phyloP scores from a whole-genome alignment of 2,797 vertebrate genomes.

The Rhynchotus rufescens region DNA sequence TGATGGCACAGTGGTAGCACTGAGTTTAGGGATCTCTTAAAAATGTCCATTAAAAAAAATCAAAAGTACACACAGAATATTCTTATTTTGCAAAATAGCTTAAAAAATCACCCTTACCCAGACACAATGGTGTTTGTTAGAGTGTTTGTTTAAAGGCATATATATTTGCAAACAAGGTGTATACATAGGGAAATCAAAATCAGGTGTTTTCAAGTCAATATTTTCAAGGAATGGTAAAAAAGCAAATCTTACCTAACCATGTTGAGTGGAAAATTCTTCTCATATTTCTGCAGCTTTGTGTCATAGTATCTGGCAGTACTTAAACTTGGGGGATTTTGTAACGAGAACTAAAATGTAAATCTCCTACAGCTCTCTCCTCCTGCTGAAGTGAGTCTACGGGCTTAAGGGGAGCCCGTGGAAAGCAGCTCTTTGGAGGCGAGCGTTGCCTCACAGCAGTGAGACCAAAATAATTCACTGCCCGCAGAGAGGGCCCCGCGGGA shows the following conservation, averaged over 20 bases:
- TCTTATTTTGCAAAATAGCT: not conserved
- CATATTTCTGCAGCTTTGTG: not conserved
- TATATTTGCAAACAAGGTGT: not conserved
- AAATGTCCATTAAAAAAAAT: not conserved
- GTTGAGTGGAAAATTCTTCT: not conserved
- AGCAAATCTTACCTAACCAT: not conserved
- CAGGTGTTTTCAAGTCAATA: not conserved
- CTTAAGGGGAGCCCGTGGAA: not conserved
- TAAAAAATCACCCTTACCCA: not conserved
- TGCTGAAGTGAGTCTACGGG: not conserved
- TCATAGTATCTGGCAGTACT: not conserved
- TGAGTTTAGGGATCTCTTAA: not conserved
- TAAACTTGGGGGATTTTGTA: not conserved
- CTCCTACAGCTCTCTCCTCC: not conserved
- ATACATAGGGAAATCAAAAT: not conserved
- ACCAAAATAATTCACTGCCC: not conserved
- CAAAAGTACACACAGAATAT: not conserved
- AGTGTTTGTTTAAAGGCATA: not conserved
- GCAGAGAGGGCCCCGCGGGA: not conserved
- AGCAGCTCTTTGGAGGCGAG: not conserved
- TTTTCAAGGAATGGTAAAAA: not conserved
- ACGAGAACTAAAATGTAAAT: not conserved
- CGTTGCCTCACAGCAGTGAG: not conserved
- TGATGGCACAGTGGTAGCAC: not conserved
- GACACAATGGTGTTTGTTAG: not conserved